Evolutionary conservation across 2,797 vertebrate species (phyloP).

Genomic region (Pseudochirops cupreus): DNA sequence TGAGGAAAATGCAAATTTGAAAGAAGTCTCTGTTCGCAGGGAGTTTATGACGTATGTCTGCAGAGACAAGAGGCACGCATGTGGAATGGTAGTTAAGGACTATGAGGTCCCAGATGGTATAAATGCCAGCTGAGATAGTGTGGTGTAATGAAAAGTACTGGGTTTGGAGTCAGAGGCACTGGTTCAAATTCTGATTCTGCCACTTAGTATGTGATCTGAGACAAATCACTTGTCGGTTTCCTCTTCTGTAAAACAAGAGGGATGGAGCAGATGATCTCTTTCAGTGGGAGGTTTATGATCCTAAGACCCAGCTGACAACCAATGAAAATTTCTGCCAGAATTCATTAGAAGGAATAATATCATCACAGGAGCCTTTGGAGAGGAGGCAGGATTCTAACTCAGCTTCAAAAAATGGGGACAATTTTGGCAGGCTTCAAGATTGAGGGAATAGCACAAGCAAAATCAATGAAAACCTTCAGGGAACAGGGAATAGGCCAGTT

Average conservation of each 20-base stretch:
- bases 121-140: background rate
- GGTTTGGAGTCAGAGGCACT: background rate
- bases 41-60: background rate
- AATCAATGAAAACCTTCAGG: background rate
- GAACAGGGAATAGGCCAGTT: background rate
- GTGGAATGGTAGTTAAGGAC: background rate
- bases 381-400: background rate
- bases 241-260: background rate
- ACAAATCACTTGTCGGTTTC: background rate
- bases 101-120: background rate
- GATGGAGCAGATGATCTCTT: background rate
- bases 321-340: background rate
- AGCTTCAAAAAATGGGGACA: background rate
- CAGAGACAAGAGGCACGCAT: background rate
- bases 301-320: background rate
- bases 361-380: background rate
- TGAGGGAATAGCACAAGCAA: background rate
- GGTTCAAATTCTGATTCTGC: background rate
- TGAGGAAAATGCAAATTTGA: no score
- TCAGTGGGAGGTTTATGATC: background rate
- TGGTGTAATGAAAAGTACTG: background rate
- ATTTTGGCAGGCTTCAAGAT: background rate
- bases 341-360: background rate
- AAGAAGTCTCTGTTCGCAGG: no score
- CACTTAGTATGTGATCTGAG: no score